phyloP scores from a whole-genome alignment of 2,888 invertebrate species.

The Phanerotoma sp. region DNA sequence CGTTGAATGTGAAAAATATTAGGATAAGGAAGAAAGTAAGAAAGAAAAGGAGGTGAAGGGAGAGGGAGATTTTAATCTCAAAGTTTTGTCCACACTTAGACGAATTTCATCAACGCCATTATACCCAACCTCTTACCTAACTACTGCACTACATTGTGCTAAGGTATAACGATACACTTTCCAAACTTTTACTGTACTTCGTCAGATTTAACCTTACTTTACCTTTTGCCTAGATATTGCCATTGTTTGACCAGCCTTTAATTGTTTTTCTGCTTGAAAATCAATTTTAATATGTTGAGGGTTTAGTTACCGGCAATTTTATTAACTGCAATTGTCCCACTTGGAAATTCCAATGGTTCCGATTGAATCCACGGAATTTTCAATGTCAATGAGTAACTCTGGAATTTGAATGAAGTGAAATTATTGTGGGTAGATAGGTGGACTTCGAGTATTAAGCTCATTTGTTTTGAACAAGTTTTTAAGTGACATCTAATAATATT shows the following conservation, averaged over 20 bases:
- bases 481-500: too few species aligned
- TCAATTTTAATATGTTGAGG: not conserved
- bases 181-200: slow-evolving; percentile 1
- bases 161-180: slow-evolving; percentile 6
- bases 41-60: too few species aligned
- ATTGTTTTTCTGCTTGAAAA: not conserved
- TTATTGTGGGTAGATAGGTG: too few species aligned
- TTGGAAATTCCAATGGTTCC: too few species aligned
- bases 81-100: slow-evolving; percentile 36
- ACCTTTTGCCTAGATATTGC: not conserved
- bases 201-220: not conserved
- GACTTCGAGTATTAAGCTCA: too few species aligned
- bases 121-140: slow-evolving; percentile 31
- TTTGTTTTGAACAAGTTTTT: too few species aligned
- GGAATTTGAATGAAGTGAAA: too few species aligned
- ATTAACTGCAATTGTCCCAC: too few species aligned
- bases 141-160: not conserved
- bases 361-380: too few species aligned
- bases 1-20: slow-evolving; percentile 17
- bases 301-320: too few species aligned
- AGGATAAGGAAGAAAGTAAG: not conserved
- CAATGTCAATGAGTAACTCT: too few species aligned
- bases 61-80: slow-evolving; percentile 37
- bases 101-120: slow-evolving; percentile 47
- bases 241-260: not conserved